Percentiles rank a stretch among this genome's conserved stretches.
Evolutionary conservation across 2,113 vertebrate genomes (phyloP).

Genomic region (Mormyrus iriodes): DNA sequence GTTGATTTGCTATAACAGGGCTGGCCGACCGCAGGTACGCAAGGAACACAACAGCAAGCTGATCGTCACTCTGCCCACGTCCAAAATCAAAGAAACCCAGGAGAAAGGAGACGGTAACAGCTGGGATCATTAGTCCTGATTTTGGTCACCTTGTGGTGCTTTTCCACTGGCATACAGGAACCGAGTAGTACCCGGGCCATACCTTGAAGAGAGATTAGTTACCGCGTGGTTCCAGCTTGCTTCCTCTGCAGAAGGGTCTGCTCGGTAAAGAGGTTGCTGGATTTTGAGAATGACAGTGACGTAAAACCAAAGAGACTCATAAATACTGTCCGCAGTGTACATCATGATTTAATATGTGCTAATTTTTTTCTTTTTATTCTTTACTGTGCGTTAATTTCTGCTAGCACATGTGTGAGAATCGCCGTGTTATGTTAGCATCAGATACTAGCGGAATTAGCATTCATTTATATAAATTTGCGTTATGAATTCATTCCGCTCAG

Average conservation of each 20-base stretch:
- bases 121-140: neutral
- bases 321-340: neutral
- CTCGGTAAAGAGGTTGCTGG: no score
- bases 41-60: slow-evolving; percentile 92
- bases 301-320: no score
- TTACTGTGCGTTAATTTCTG: no score
- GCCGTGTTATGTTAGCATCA: no score
- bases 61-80: slow-evolving; percentile 65
- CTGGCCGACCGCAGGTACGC: slow-evolving; percentile 63
- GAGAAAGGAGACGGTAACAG: slow-evolving; percentile 30
- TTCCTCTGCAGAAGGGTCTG: neutral
- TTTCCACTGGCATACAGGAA: neutral
- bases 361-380: no score
- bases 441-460: no score
- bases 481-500: no score
- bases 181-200: no score
- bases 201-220: neutral
- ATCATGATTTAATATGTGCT: neutral
- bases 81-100: slow-evolving; percentile 16
- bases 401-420: no score
- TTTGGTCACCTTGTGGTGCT: neutral
- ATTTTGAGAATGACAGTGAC: no score
- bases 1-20: slow-evolving; percentile 45
- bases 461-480: no score
- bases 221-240: neutral